These are phyloP conservation scores for Macrocentrus cingulum DNA, from an alignment of 1,140 invertebrate species.

Conservation along the genomic window DNA sequence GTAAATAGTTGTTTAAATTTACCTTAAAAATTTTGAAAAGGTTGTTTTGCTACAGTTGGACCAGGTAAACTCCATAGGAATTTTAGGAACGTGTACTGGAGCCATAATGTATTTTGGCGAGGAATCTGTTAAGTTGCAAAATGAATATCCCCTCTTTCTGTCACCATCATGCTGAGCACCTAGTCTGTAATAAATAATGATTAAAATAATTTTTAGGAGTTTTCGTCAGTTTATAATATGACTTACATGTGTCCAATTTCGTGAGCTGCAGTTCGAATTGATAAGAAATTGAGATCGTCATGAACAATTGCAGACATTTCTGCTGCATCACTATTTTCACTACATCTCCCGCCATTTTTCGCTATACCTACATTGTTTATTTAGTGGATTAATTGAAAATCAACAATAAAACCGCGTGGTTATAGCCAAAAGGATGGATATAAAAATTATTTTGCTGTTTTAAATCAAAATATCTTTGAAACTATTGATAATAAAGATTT, in stretches of 20 bases:
- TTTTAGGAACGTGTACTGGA: background rate
- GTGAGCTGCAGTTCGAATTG: background rate
- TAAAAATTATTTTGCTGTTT: too few relatives aligned
- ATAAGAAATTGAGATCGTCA: background rate
- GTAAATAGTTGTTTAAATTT: background rate
- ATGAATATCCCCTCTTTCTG: too few relatives aligned
- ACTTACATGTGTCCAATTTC: conserved; percentile 10
- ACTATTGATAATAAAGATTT: too few relatives aligned
- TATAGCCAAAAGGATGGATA: too few relatives aligned
- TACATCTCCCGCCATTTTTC: background rate
- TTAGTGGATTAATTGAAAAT: too few relatives aligned
- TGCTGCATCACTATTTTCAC: background rate
- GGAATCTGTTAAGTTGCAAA: background rate
- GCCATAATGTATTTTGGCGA: background rate
- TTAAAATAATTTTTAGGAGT: background rate
- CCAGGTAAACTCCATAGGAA: background rate
- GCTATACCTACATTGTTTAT: conserved; percentile 4
- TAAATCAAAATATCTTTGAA: too few relatives aligned
- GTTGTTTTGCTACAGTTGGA: background rate
- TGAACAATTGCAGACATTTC: background rate
- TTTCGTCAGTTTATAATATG: too few relatives aligned
- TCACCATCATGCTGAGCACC: background rate
- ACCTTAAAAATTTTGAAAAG: background rate
- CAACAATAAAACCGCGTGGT: too few relatives aligned
- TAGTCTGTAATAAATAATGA: background rate